These are phyloP conservation scores for Odontothrips loti DNA, from an alignment of 2,888 invertebrate species.

Conservation along the genomic window DNA sequence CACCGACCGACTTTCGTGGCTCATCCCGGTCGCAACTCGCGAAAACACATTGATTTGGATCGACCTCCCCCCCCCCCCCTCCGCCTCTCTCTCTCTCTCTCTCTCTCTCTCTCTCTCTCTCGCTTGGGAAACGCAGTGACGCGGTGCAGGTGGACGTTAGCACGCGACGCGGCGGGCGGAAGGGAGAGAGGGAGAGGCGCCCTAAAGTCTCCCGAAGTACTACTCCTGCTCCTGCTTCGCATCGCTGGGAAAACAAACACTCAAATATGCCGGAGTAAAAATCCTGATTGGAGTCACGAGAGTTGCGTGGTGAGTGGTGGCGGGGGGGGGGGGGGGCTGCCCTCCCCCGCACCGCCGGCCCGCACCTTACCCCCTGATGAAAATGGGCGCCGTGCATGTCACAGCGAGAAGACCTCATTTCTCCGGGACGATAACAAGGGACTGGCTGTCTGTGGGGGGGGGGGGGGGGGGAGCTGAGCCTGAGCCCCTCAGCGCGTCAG, in stretches of 20 bases:
- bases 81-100: no score
- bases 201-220: background rate
- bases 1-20: no score
- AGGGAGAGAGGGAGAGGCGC: background rate
- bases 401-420: background rate
- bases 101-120: no score
- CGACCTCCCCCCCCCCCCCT: background rate
- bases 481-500: no score
- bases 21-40: background rate
- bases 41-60: background rate
- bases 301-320: conserved; percentile 7
- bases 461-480: no score
- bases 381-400: background rate
- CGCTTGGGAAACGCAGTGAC: no score
- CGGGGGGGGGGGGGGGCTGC: background rate
- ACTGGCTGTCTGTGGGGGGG: no score
- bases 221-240: background rate
- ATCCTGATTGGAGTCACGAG: conserved; percentile 22
- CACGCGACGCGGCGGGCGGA: background rate
- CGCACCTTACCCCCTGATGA: background rate
- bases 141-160: no score
- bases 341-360: background rate
- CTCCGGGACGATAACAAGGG: background rate
- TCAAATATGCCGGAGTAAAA: conserved; percentile 19
- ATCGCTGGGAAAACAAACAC: conserved; percentile 21